Percentiles rank a stretch among this genome's conserved stretches.
These are phyloP conservation scores for Lycia hirtaria DNA, from an alignment of 2,888 invertebrate genomes.

Conservation along the genomic window DNA sequence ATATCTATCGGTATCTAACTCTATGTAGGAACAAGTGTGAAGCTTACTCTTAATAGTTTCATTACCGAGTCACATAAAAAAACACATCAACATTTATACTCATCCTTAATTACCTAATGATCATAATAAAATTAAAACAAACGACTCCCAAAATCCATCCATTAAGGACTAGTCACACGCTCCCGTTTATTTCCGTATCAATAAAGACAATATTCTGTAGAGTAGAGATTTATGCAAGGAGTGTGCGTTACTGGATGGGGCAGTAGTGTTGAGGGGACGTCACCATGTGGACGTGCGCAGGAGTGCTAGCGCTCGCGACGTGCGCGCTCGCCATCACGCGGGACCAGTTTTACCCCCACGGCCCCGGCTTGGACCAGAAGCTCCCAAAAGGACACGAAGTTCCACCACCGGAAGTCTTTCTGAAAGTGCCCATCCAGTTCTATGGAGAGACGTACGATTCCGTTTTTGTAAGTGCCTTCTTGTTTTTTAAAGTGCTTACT, in stretches of 20 bases:
- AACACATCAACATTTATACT: too few relatives aligned
- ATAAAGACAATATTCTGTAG: slow-evolving; percentile 21
- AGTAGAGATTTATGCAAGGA: slow-evolving; percentile 12
- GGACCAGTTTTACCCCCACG: slow-evolving; percentile 87
- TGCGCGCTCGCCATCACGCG: slow-evolving; percentile 76
- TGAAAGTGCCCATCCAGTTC: slow-evolving; percentile 91
- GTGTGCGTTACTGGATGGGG: slow-evolving; percentile 25
- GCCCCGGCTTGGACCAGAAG: slow-evolving; percentile 80
- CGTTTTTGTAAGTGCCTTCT: slow-evolving; percentile 91
- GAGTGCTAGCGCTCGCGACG: slow-evolving; percentile 62
- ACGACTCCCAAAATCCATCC: slow-evolving; percentile 11
- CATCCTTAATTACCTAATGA: neutral
- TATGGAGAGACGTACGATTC: slow-evolving; percentile 91
- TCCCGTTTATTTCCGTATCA: slow-evolving; percentile 34
- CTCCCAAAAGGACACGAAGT: slow-evolving; percentile 86
- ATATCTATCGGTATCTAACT: too few relatives aligned
- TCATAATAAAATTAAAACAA: slow-evolving; percentile 2
- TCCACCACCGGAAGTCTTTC: slow-evolving; percentile 87
- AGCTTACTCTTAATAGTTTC: too few relatives aligned
- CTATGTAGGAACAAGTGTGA: too few relatives aligned
- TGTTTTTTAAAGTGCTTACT: neutral
- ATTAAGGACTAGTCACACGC: slow-evolving; percentile 16
- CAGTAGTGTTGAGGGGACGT: slow-evolving; percentile 57
- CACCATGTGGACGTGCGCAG: slow-evolving; percentile 77
- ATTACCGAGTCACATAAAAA: too few relatives aligned